A percentile compares a stretch with the other conserved stretches of the same genome.
Conservation (phyloP, 2,888 invertebrate species). For the Tanytarsus gracilentus region DNA sequence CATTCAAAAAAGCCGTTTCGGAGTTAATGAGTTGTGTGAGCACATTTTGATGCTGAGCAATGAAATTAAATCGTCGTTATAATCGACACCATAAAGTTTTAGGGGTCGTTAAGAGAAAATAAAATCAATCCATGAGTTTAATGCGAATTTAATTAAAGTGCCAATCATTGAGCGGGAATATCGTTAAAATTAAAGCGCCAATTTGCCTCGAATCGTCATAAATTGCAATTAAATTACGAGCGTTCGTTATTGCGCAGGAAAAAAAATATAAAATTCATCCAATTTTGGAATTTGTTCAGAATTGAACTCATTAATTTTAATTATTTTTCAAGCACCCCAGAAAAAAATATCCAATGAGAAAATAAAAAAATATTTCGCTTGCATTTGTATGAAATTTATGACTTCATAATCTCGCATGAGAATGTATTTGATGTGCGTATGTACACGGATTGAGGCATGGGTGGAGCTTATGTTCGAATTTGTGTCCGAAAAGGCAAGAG, state of each 20-base stretch:
- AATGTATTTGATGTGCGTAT: neutral
- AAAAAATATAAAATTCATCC: neutral
- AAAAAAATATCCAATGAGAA: neutral
- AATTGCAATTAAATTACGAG: neutral
- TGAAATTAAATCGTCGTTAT: constrained; percentile 7
- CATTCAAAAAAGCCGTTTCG: constrained; percentile 16
- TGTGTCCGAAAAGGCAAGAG: no score
- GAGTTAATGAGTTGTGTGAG: constrained; percentile 26
- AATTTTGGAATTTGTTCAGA: neutral
- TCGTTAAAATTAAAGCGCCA: neutral
- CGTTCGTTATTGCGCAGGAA: neutral
- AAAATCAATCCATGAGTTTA: neutral
- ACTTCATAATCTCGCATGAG: neutral
- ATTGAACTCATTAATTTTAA: neutral
- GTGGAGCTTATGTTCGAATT: constrained; percentile 12
- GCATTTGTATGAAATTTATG: neutral
- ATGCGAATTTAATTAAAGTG: constrained; percentile 17
- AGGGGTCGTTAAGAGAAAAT: neutral
- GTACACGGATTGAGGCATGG: neutral
- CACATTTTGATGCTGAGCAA: neutral
- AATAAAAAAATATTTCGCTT: neutral
- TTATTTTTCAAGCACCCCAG: neutral
- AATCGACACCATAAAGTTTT: neutral
- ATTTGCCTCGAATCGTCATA: neutral
- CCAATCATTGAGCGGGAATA: constrained; percentile 9